Base-by-base conservation (phyloP, 2,888 invertebrate species). In the Teleogryllus oceanicus region DNA sequence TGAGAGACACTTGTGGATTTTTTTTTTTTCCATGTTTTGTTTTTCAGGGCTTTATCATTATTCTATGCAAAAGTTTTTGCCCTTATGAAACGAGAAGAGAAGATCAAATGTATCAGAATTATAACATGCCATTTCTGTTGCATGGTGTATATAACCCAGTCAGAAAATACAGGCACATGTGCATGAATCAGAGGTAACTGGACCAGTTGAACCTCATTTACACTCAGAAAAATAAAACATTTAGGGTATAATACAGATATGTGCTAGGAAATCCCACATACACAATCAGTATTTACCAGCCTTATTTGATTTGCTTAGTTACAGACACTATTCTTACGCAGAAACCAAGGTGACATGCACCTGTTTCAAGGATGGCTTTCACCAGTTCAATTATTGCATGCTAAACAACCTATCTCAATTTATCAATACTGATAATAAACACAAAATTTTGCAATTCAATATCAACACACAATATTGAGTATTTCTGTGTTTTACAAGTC, bases 31-130 rank as follows among this genome's bases (percentile, higher is more conserved):
- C 37, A 37, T 37, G 8, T 37, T 37, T 37, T 37, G 37, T 8
- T 37, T 37, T 37, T 37, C 37, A 37, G 37, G 37, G 8, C 37
- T 37, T 37, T 37, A 37, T 37, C 8, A 37, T 8, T 5, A 37
- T 37, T 37, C 37, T 37, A 37, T 8, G 8, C 37, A 37, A 37
- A 37, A 37, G 37, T 5, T 37, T 37, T 37, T 62, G 62, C 62
- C 62, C 62, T 62, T 62, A 8, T 24, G 4, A 18, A 18, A 62
- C 0, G 62, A 18, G n/a, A 62, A n/a, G 4, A 18, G 13, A n/a
- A 16, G 62, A 62, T 62, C 62, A 62, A 62, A n/a, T 62, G 62
- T 62, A n/a, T 62, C 62, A 62, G 62, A 62, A 62, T 62, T 62
- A 37, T 62, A 62, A 62, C 13, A 62, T 62, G 13, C n/a, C 62